Evolutionary conservation across 2,888 invertebrate genomes (phyloP).

Genomic region (Hartigia nigra): DNA sequence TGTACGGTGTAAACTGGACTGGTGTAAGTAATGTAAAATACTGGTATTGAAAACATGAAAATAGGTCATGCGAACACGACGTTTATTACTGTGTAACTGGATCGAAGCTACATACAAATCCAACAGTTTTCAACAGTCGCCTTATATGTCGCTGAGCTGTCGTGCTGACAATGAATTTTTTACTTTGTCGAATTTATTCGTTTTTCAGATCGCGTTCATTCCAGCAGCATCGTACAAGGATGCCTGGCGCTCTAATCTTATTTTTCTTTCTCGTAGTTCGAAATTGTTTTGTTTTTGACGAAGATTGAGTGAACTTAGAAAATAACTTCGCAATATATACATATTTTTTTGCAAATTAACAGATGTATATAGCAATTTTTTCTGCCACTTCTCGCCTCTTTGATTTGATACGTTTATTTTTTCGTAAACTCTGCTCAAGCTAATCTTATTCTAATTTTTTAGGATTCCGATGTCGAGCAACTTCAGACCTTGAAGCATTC

Average conservation of each 20-base stretch:
- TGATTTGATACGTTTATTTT: background rate
- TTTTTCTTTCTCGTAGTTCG: background rate
- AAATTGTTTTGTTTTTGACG: background rate
- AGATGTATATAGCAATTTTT: background rate
- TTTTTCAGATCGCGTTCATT: background rate
- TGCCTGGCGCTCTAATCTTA: background rate
- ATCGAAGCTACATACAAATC: background rate
- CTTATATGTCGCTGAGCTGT: background rate
- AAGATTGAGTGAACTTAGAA: background rate
- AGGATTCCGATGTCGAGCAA: background rate
- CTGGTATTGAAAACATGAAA: too few relatives aligned
- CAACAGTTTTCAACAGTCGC: background rate
- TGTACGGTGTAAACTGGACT: too few relatives aligned
- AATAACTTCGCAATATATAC: background rate
- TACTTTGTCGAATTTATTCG: background rate
- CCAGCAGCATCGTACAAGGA: background rate
- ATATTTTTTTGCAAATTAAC: background rate
- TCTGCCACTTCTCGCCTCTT: background rate
- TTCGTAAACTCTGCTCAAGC: too few relatives aligned
- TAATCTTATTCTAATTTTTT: background rate
- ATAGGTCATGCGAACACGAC: too few relatives aligned
- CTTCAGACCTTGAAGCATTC: background rate
- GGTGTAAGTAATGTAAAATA: too few relatives aligned
- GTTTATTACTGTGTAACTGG: background rate
- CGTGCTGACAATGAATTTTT: background rate